Evolutionary conservation across 23 tunicate genomes (phyloP).

Genomic region (Corella eumyota): DNA sequence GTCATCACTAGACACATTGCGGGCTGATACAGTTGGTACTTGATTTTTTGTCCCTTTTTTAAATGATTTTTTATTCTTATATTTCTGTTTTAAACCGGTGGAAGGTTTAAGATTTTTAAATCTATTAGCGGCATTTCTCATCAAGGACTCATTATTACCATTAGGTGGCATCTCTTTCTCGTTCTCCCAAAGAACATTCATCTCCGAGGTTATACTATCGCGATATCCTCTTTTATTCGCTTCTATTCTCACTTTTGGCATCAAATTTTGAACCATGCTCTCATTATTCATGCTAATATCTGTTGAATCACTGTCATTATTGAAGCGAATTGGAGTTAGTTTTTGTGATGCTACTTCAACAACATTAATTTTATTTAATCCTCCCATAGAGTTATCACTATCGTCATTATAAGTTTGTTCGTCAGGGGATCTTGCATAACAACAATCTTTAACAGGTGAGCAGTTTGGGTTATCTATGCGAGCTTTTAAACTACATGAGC

Average conservation of each 20-base stretch:
- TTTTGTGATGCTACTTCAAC: neutral
- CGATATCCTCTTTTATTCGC: constrained; percentile 26
- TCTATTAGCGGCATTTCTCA: constrained; percentile 1
- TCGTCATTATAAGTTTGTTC: too few relatives aligned
- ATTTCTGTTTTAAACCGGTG: too few relatives aligned
- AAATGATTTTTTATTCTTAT: too few relatives aligned
- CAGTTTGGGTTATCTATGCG: constrained; percentile 7
- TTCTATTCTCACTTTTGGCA: constrained; percentile 1
- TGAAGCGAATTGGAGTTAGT: neutral
- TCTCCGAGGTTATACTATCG: neutral
- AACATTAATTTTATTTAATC: neutral
- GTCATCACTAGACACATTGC: constrained; percentile 8
- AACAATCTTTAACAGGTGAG: constrained; percentile 1
- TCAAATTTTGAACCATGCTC: too few relatives aligned
- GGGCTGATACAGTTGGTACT: constrained; percentile 28
- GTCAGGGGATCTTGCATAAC: constrained; percentile 1
- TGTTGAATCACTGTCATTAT: too few relatives aligned
- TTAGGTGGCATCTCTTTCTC: neutral
- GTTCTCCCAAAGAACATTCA: constrained; percentile 6
- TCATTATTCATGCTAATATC: too few relatives aligned
- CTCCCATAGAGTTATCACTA: too few relatives aligned
- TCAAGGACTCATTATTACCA: neutral
- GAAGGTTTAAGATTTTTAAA: neutral
- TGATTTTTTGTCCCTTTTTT: neutral
- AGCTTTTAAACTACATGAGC: constrained; percentile 28